A percentile compares a stretch with the other conserved stretches of the same genome.
Conservation (phyloP, 2,113 vertebrate species). For the human (Homo sapiens) region GRCh38 chr6:144102001-144102500, state of each 20-base stretch:
- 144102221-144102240: too few relatives aligned
- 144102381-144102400: neutral
- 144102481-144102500: neutral
- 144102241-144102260: too few relatives aligned
- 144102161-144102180: too few relatives aligned
- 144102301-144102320: too few relatives aligned
- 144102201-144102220: too few relatives aligned
- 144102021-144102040: neutral
- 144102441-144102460: neutral
- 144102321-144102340: too few relatives aligned
- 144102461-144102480: slow-evolving; percentile 26
- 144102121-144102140: neutral
- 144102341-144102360: neutral
- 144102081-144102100: neutral
- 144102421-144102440: neutral
- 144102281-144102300: too few relatives aligned
- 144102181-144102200: too few relatives aligned
- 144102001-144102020: neutral
- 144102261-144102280: too few relatives aligned
- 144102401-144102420: neutral
- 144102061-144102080: neutral
- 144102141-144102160: too few relatives aligned
- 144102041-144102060: neutral
- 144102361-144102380: neutral
- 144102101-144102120: neutral